Evolutionary conservation across 2,888 invertebrate genomes (phyloP).

Genomic region (Eremobia ochroleuca): DNA sequence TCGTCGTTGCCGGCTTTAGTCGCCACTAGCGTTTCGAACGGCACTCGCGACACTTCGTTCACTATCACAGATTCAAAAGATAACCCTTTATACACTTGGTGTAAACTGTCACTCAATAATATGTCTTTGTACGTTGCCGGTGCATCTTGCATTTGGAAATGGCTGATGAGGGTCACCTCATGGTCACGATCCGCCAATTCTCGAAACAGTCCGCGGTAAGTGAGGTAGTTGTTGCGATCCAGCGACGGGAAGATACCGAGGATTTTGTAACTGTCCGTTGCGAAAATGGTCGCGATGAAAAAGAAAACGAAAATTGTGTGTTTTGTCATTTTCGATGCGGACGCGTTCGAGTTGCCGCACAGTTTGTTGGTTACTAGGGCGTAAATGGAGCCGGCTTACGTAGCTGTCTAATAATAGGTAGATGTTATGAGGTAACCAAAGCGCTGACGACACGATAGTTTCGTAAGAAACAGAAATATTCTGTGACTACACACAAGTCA

Average conservation of each 20-base stretch:
- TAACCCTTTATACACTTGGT: slow-evolving; percentile 84
- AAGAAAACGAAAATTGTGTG: slow-evolving; percentile 74
- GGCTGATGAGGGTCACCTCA: slow-evolving; percentile 90
- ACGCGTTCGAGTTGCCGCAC: slow-evolving; percentile 83
- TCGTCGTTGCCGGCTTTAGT: slow-evolving; percentile 89
- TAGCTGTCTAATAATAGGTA: slow-evolving; percentile 89
- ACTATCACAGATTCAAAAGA: slow-evolving; percentile 88
- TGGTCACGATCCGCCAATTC: slow-evolving; percentile 89
- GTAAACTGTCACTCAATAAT: slow-evolving; percentile 80
- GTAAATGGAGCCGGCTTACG: slow-evolving; percentile 82
- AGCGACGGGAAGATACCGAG: slow-evolving; percentile 90
- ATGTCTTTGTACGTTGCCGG: slow-evolving; percentile 91
- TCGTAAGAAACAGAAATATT: slow-evolving; percentile 88
- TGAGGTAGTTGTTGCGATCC: slow-evolving; percentile 88
- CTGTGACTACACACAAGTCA: slow-evolving; percentile 79
- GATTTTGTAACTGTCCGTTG: slow-evolving; percentile 85
- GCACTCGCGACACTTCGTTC: slow-evolving; percentile 87
- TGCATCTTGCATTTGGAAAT: slow-evolving; percentile 86
- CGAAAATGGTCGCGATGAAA: slow-evolving; percentile 79
- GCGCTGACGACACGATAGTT: slow-evolving; percentile 82
- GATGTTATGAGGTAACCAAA: slow-evolving; percentile 88
- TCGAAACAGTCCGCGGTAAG: slow-evolving; percentile 88
- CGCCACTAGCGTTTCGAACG: slow-evolving; percentile 87
- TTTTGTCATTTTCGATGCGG: slow-evolving; percentile 80
- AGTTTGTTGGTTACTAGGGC: slow-evolving; percentile 85